Conservation (phyloP, 2,797 vertebrate genomes). For the Chelonia mydas region DNA sequence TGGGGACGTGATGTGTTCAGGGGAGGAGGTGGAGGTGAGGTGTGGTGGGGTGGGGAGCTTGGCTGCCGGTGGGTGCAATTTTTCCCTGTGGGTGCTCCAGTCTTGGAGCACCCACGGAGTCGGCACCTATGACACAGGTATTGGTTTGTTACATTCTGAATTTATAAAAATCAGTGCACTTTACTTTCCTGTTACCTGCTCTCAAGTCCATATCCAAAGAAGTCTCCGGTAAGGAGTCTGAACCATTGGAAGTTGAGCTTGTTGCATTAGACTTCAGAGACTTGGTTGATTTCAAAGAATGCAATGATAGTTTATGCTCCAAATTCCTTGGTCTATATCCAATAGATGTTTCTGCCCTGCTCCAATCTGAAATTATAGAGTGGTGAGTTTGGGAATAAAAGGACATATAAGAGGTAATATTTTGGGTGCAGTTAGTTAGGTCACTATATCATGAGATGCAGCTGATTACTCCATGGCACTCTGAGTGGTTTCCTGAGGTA, state of each 20-base stretch:
- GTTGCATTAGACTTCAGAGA: slow-evolving; percentile 76
- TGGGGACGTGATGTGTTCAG: no score
- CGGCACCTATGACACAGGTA: no score
- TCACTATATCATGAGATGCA: not conserved
- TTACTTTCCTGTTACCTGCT: slow-evolving; percentile 57
- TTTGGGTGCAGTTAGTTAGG: not conserved
- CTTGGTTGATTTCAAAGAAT: slow-evolving; percentile 64
- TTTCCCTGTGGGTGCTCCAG: no score
- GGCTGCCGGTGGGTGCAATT: no score
- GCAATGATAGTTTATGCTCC: slow-evolving; percentile 55
- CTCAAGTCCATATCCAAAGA: slow-evolving; percentile 19
- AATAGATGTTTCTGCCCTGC: slow-evolving; percentile 67
- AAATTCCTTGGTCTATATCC: slow-evolving; percentile 65
- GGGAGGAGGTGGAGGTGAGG: no score
- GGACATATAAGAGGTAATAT: not conserved
- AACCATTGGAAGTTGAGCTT: slow-evolving; percentile 78
- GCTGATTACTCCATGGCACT: not conserved
- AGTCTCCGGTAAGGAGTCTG: slow-evolving; percentile 15
- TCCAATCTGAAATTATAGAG: slow-evolving; percentile 83
- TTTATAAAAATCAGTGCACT: not conserved
- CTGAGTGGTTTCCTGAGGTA: not conserved
- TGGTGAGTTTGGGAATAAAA: not conserved
- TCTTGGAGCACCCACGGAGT: no score
- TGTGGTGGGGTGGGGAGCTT: no score
- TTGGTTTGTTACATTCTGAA: not conserved